These are phyloP conservation scores for Limnodromus scolopaceus DNA, from an alignment of 2,797 vertebrate species.

Conservation along the genomic window DNA sequence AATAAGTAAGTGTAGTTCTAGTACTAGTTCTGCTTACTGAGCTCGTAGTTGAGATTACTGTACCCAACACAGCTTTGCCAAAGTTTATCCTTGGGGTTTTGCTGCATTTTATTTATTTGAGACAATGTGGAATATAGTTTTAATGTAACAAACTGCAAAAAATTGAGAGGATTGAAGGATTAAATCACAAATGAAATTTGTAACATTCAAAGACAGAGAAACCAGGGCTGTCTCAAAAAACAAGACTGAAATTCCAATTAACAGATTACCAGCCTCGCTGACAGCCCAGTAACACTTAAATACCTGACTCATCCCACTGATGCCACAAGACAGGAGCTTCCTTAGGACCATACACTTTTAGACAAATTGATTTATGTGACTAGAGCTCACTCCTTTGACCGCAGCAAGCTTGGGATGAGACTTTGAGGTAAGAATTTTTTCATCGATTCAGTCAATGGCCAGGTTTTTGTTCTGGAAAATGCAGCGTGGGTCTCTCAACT, in stretches of 20 bases:
- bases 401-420: background rate
- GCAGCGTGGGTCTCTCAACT: background rate
- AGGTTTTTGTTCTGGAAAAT: background rate
- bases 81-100: background rate
- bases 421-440: background rate
- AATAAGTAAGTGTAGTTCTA: background rate
- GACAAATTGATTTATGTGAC: background rate
- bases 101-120: background rate
- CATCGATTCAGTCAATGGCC: accelerated
- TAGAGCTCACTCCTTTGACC: background rate
- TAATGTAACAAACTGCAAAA: background rate
- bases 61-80: background rate
- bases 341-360: background rate
- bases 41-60: accelerated
- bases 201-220: background rate
- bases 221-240: background rate
- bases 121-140: background rate
- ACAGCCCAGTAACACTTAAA: background rate
- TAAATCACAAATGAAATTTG: background rate
- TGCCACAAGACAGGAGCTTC: background rate
- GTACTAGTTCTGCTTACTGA: background rate
- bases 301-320: background rate
- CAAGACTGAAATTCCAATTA: background rate
- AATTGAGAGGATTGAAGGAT: background rate
- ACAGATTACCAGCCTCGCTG: background rate